A percentile compares a stretch with the other conserved stretches of the same genome.
phyloP scores from a whole-genome alignment of 2,797 vertebrate genomes.

The Sebastes variabilis region DNA sequence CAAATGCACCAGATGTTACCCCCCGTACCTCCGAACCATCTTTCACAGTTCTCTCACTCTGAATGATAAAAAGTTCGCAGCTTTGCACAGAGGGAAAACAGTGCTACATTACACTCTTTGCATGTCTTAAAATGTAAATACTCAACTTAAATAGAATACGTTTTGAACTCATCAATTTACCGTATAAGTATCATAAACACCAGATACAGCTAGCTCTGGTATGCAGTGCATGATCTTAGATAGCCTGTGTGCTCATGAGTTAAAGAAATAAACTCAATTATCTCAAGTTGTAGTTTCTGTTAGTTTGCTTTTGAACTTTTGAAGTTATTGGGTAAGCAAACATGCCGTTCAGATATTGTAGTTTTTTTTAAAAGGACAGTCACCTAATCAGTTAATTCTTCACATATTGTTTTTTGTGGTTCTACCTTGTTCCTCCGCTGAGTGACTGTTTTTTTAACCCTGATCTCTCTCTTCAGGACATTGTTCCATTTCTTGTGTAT shows the following conservation, averaged over 20 bases:
- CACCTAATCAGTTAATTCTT: too few relatives aligned
- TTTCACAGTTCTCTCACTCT: conserved; percentile 32
- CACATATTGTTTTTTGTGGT: not conserved
- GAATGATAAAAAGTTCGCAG: conserved; percentile 43
- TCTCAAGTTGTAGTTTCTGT: not conserved
- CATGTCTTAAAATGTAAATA: conserved; percentile 3
- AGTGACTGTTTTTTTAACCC: too few relatives aligned
- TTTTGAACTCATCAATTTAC: not conserved
- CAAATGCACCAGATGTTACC: conserved; percentile 59
- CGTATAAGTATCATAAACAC: not conserved
- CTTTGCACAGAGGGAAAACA: not conserved
- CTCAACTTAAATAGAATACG: not conserved
- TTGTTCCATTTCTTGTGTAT: too few relatives aligned
- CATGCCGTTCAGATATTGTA: too few relatives aligned
- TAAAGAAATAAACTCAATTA: not conserved
- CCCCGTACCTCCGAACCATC: conserved; percentile 12
- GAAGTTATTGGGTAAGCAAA: not conserved
- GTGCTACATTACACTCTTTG: not conserved
- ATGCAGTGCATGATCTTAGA: not conserved
- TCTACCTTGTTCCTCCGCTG: not conserved
- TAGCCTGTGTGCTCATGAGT: not conserved
- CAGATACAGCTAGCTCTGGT: not conserved
- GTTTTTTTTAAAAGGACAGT: too few relatives aligned
- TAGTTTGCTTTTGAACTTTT: not conserved
- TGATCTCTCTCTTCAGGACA: too few relatives aligned